phyloP scores from a whole-genome alignment of 2,113 vertebrate species.

The Tylochromis polylepis region DNA sequence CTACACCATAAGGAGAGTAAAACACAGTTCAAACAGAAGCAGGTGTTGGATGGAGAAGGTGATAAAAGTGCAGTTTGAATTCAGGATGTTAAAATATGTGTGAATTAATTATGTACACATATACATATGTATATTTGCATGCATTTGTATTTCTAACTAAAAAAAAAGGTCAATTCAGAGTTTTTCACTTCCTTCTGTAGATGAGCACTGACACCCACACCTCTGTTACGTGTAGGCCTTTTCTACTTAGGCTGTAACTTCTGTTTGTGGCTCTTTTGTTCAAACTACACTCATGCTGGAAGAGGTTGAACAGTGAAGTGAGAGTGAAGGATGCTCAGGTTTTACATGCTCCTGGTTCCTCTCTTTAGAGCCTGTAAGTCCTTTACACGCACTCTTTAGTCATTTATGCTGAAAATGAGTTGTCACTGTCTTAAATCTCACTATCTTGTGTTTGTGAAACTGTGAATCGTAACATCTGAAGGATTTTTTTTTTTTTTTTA shows the following conservation, averaged over 20 bases:
- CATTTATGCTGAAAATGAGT: neutral
- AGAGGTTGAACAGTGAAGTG: neutral
- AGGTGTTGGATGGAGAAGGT: neutral
- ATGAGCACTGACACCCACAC: neutral
- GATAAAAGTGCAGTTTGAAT: neutral
- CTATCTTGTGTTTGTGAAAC: neutral
- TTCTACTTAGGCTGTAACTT: neutral
- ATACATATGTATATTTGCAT: rapidly evolving
- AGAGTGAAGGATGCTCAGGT: slow-evolving; percentile 21
- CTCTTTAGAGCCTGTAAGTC: slow-evolving; percentile 16
- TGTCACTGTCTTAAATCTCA: neutral
- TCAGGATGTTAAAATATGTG: neutral
- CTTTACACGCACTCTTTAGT: neutral
- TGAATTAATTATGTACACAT: neutral
- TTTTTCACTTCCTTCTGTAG: neutral
- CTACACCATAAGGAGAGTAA: rapidly evolving
- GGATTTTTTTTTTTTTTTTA: neutral
- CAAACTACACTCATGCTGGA: neutral
- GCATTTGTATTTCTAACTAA: neutral
- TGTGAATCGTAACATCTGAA: neutral
- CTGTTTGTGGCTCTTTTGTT: neutral
- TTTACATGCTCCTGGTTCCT: neutral
- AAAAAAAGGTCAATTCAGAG: neutral
- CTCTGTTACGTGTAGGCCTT: neutral
- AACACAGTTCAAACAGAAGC: neutral